Evolutionary conservation across 2,888 invertebrate species (phyloP), one percentile per base, ranked within the genome.

Genomic region (Nomada fabriciana): DNA sequence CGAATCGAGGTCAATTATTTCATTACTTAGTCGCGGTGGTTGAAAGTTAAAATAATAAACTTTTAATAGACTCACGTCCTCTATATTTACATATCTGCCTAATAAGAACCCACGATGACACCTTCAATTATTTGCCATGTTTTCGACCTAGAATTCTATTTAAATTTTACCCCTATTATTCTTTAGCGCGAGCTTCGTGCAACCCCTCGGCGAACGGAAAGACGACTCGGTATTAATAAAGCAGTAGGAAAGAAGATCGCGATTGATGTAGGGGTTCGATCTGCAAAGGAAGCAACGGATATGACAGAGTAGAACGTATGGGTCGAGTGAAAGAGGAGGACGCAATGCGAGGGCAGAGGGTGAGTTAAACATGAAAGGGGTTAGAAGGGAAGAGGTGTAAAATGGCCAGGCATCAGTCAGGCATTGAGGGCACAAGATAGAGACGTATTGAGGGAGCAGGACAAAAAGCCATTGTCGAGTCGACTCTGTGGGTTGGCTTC

Each of bases 401-500:
- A 92, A 92, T 92, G 89, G 90, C 84, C 65, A 87, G 84, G 88
- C 90, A 92, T 92, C 89, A 90, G 91, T 92, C 91, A 92, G 88
- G 89, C 89, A 92, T 92, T 90, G 90, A 91, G 89, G 81, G 86
- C 84, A 83, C 78, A 71, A 86, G 91, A 92, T 91, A 90, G 91
- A 91, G 90, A 92, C 89, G 91, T 89, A 91, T 91, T 89, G 91
- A 90, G 90, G 86, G 89, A 86, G 82, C 82, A 80, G 90, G 90
- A 89, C 89, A 89, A 91, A 90, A 91, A 90, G 87, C 89, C 83
- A 91, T 91, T 91, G 91, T 91, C 77, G 85, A 68, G 79, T 65
- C 67, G 73, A 59, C 73, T 77, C 69, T 75, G 70, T 76, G 85
- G 84, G 83, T 71, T 74, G 77, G 67, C 80, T 59, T 55, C 64